A percentile compares a stretch with the other conserved stretches of the same genome.
These are phyloP conservation scores for Myiopsitta monachus DNA, from an alignment of 2,113 vertebrate species.

Conservation along the genomic window DNA sequence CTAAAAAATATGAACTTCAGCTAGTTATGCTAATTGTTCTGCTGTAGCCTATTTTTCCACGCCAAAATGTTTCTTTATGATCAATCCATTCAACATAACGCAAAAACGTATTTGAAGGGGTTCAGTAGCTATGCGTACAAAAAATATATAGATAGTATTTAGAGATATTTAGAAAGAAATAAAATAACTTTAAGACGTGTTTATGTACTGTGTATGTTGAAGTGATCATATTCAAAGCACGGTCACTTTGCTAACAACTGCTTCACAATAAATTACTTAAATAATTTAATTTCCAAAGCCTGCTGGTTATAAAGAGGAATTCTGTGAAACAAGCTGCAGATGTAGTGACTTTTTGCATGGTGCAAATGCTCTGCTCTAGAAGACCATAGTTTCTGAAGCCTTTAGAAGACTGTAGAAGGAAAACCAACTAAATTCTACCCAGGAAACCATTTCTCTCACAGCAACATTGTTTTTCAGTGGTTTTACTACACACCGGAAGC, in stretches of 20 bases:
- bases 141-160: not conserved
- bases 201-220: not conserved
- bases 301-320: not conserved
- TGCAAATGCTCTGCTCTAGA: not conserved
- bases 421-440: not conserved
- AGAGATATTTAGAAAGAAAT: not conserved
- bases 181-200: not conserved
- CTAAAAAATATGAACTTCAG: constrained; percentile 29
- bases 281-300: not conserved
- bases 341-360: not conserved
- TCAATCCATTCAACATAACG: not conserved
- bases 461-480: constrained; percentile 16
- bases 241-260: not conserved
- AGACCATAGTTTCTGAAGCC: not conserved
- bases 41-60: not conserved
- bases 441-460: constrained; percentile 27
- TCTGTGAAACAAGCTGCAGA: not conserved
- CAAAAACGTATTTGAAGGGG: not conserved
- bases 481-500: constrained; percentile 26
- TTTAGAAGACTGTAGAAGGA: not conserved
- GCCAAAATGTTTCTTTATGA: not conserved
- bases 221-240: not conserved
- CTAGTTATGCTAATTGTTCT: constrained; percentile 5
- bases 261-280: not conserved
- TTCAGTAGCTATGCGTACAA: not conserved